These are phyloP conservation scores for Aromia moschata DNA, from an alignment of 2,888 invertebrate genomes.

Conservation along the genomic window DNA sequence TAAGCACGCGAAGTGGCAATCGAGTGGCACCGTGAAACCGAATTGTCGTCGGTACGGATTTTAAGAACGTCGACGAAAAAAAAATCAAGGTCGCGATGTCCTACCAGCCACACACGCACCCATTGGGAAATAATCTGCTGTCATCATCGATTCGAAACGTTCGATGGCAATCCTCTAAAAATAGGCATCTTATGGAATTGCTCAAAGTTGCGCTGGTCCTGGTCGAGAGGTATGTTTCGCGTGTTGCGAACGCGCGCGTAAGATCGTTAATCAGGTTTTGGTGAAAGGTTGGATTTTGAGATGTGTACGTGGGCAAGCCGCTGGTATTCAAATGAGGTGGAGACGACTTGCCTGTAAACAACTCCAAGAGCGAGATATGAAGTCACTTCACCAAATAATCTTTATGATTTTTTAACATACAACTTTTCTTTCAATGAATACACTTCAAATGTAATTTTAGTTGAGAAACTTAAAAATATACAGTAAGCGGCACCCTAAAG, in stretches of 20 bases:
- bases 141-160: conserved; percentile 14
- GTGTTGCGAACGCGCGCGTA: conserved; percentile 5
- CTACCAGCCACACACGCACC: conserved; percentile 11
- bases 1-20: not conserved
- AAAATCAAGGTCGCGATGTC: conserved; percentile 18
- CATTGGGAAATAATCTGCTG: conserved; percentile 15
- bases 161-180: conserved; percentile 11
- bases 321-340: not conserved
- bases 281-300: conserved; percentile 16
- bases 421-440: no score
- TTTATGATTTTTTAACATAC: no score
- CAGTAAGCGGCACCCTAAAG: no score
- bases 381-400: no score
- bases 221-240: conserved; percentile 7
- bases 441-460: no score
- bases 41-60: conserved; percentile 10
- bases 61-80: conserved; percentile 18
- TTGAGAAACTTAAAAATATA: no score
- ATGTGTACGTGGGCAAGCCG: not conserved
- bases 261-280: conserved; percentile 12
- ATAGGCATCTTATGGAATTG: conserved; percentile 12
- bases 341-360: no score
- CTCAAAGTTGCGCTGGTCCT: conserved; percentile 19
- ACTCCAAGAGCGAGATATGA: no score
- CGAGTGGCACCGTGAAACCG: conserved; percentile 1